Percentiles rank a stretch among this genome's conserved stretches.
phyloP scores from a whole-genome alignment of 2,797 vertebrate genomes.

The Enteromius unitaeniatus region DNA sequence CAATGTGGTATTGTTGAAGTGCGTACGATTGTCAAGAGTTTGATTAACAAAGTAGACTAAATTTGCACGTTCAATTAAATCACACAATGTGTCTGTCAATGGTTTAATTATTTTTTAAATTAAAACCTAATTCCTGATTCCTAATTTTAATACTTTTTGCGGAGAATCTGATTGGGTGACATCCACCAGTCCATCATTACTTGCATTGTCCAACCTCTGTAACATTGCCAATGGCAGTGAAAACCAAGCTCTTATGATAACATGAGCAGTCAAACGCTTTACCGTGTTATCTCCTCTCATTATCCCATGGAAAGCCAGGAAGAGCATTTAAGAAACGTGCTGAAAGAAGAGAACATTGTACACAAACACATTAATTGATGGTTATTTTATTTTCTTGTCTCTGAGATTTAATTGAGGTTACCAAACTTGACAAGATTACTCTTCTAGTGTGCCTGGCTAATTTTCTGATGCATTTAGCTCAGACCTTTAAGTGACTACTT shows the following conservation, averaged over 20 bases:
- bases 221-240: not conserved
- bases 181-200: not conserved
- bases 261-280: not conserved
- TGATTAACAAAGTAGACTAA: not conserved
- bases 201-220: not conserved
- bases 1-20: not conserved
- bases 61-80: not conserved
- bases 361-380: slow-evolving; percentile 15
- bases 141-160: not conserved
- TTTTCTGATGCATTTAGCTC: slow-evolving; percentile 20
- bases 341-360: not conserved
- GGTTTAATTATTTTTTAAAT: not conserved
- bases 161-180: not conserved
- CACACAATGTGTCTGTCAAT: not conserved
- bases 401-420: not conserved
- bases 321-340: slow-evolving; percentile 8
- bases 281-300: not conserved
- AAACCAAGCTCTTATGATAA: not conserved
- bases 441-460: slow-evolving; percentile 8
- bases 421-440: slow-evolving; percentile 5
- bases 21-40: not conserved
- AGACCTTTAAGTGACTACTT: slow-evolving; percentile 13
- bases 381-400: slow-evolving; percentile 6
- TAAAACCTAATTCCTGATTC: not conserved
- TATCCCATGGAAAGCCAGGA: not conserved